Conservation (phyloP, 2,113 vertebrate genomes). For the Mellivora capensis region DNA sequence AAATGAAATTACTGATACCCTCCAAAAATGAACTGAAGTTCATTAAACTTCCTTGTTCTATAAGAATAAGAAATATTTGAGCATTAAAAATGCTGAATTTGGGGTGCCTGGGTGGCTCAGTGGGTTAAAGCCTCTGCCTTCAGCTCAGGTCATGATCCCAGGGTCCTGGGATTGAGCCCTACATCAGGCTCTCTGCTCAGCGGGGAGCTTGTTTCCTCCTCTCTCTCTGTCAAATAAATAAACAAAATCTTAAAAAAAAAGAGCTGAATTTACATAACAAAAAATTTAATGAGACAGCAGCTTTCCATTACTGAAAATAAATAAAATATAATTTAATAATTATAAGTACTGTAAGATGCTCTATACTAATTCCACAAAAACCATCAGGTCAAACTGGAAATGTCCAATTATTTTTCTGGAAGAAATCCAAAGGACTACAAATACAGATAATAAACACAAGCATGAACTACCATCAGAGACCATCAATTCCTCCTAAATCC, state of each 20-base stretch:
- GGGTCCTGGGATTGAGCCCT: too few species aligned
- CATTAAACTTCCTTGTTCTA: background rate
- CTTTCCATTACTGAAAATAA: background rate
- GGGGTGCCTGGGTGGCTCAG: too few species aligned
- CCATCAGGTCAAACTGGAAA: background rate
- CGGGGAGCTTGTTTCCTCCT: too few species aligned
- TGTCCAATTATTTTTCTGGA: background rate
- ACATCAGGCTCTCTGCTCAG: too few species aligned
- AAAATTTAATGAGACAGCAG: background rate
- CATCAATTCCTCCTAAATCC: background rate
- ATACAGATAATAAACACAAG: background rate
- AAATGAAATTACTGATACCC: background rate
- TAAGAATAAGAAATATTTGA: background rate
- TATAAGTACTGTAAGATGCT: background rate
- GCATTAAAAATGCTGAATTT: background rate
- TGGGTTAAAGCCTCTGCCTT: too few species aligned
- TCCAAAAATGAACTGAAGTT: background rate
- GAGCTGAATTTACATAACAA: background rate
- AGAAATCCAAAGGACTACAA: constrained; percentile 7
- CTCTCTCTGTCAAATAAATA: too few species aligned
- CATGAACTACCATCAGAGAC: background rate
- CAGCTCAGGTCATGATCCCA: too few species aligned
- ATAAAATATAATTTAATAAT: background rate
- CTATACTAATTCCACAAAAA: background rate
- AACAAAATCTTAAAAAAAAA: background rate